Evolutionary conservation across 2,888 invertebrate species (phyloP).

Genomic region (Cryptops parisi): DNA sequence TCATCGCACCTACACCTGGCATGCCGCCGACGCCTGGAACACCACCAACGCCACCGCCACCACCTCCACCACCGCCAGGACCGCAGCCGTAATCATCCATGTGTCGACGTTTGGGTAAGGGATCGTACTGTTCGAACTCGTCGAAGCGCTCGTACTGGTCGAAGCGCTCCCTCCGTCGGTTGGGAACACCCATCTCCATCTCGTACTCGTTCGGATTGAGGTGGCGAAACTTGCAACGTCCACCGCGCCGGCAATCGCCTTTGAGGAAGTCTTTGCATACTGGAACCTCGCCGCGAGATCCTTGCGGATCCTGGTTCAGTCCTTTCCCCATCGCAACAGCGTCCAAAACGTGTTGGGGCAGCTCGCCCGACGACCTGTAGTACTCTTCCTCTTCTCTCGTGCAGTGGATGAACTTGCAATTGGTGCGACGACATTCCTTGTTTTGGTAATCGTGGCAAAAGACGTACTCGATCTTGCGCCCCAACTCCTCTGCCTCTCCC

Average conservation of each 20-base stretch:
- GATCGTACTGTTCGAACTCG: conserved; percentile 20
- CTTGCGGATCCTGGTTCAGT: conserved; percentile 16
- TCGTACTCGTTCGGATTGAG: conserved; percentile 20
- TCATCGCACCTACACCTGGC: no score
- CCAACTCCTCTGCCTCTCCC: conserved; percentile 29
- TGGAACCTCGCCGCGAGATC: conserved; percentile 28
- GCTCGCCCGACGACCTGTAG: conserved; percentile 52
- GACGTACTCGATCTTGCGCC: conserved; percentile 27
- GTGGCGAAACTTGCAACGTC: conserved; percentile 39
- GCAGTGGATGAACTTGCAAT: conserved; percentile 63
- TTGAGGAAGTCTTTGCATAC: conserved; percentile 47
- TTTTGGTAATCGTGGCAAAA: conserved; percentile 52
- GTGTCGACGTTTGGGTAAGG: conserved; percentile 21
- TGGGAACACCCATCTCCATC: conserved; percentile 12
- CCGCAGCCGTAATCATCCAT: conserved; percentile 16
- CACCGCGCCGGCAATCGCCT: conserved; percentile 41
- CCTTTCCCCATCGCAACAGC: conserved; percentile 28
- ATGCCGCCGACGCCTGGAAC: neutral
- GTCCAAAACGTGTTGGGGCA: conserved; percentile 44
- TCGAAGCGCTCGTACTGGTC: conserved; percentile 17
- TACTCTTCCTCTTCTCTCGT: conserved; percentile 54
- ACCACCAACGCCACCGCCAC: neutral
- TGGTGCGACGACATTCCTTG: conserved; percentile 52
- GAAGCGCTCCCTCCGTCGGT: conserved; percentile 12
- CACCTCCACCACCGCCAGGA: conserved; percentile 6